These are phyloP conservation scores for Aleiodes testaceus DNA, from an alignment of 2,888 invertebrate species.

Conservation along the genomic window DNA sequence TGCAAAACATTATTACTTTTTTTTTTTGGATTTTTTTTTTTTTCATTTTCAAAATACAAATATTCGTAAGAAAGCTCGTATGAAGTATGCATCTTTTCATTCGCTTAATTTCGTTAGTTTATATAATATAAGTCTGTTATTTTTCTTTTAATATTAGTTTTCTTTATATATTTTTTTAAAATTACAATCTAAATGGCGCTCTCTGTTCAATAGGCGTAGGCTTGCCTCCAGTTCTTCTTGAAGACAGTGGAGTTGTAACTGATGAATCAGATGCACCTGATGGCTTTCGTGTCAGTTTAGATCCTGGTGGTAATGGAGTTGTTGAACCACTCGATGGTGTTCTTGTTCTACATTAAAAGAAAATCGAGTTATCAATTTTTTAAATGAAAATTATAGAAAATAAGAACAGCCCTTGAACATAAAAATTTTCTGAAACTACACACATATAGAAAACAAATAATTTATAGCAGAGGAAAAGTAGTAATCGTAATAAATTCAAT, in stretches of 20 bases:
- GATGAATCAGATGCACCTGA: conserved; percentile 82
- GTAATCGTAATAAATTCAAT: conserved; percentile 20
- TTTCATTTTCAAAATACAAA: conserved; percentile 11
- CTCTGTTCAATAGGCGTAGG: conserved; percentile 72
- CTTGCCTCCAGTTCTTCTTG: conserved; percentile 72
- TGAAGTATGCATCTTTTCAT: conserved; percentile 33
- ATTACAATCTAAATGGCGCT: conserved; percentile 72
- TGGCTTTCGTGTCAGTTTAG: conserved; percentile 79
- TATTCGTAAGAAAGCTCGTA: conserved; percentile 46
- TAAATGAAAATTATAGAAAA: not conserved
- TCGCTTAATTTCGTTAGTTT: conserved; percentile 28
- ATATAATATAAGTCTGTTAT: conserved; percentile 34
- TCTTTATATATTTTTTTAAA: conserved; percentile 15
- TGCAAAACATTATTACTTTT: conserved; percentile 29
- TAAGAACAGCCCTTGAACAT: not conserved
- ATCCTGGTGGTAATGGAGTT: conserved; percentile 80
- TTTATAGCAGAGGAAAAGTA: conserved; percentile 3
- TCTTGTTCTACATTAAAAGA: conserved; percentile 77
- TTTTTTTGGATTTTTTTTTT: conserved; percentile 10
- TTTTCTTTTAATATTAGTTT: conserved; percentile 39
- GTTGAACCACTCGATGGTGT: conserved; percentile 84
- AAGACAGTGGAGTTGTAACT: conserved; percentile 74
- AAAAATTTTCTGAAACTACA: conserved; percentile 12
- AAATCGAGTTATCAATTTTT: conserved; percentile 6
- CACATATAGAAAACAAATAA: not conserved